These are phyloP conservation scores for Bombylius major DNA, from an alignment of 2,888 invertebrate genomes.

Conservation along the genomic window DNA sequence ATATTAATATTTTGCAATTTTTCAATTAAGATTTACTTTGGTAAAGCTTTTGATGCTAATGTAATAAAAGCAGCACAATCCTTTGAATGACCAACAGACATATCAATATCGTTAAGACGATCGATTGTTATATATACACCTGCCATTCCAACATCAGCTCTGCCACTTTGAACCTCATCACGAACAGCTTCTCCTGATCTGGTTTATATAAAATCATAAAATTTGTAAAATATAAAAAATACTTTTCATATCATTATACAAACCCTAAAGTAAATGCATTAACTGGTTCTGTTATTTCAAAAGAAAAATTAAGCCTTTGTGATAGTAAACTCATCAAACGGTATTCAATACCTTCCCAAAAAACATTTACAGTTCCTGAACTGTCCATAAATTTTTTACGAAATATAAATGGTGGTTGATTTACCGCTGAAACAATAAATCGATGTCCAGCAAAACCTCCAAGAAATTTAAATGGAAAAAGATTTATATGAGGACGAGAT, in stretches of 20 bases:
- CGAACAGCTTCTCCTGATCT: conserved; percentile 51
- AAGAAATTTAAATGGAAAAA: conserved; percentile 57
- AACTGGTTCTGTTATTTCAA: conserved; percentile 51
- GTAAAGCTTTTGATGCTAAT: conserved; percentile 62
- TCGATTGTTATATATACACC: conserved; percentile 54
- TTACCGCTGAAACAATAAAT: conserved; percentile 52
- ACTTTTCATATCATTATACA: conserved; percentile 13
- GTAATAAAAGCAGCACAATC: conserved; percentile 71
- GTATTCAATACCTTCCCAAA: conserved; percentile 61
- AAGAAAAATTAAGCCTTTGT: conserved; percentile 55
- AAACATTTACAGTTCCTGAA: conserved; percentile 22
- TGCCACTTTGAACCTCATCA: conserved; percentile 40
- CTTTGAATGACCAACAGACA: conserved; percentile 51
- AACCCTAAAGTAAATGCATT: conserved; percentile 39
- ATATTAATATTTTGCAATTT: background rate
- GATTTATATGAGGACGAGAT: conserved; percentile 45
- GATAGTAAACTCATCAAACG: conserved; percentile 50
- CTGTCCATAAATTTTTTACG: conserved; percentile 30
- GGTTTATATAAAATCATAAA: conserved; percentile 3
- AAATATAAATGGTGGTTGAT: conserved; percentile 63
- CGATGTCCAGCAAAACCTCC: conserved; percentile 62
- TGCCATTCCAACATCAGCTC: conserved; percentile 55
- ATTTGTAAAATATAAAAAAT: background rate
- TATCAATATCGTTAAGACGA: conserved; percentile 41
- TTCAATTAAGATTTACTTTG: conserved; percentile 40